Evolutionary conservation across 2,888 invertebrate genomes (phyloP).

Genomic region (Spialia ferax): DNA sequence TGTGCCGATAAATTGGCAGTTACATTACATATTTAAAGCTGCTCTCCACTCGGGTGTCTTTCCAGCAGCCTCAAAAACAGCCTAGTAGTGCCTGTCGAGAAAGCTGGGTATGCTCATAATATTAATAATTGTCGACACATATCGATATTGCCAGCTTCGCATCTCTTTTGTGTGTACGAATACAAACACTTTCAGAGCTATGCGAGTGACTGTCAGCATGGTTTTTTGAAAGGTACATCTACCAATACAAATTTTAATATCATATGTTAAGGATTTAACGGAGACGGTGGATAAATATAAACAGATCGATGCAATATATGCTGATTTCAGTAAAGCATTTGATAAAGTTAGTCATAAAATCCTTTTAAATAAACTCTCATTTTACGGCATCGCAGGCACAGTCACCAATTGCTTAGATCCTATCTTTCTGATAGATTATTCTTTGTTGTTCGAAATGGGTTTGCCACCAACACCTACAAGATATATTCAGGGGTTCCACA

Average conservation of each 20-base stretch:
- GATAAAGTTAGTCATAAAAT: too few species aligned
- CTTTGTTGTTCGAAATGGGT: constrained; percentile 40
- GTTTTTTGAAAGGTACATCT: constrained; percentile 42
- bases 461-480: constrained; percentile 10
- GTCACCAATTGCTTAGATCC: constrained; percentile 36
- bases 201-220: constrained; percentile 39
- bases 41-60: constrained; percentile 40
- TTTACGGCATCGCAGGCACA: constrained; percentile 34
- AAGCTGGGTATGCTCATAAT: constrained; percentile 37
- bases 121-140: constrained; percentile 40
- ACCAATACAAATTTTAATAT: constrained; percentile 39
- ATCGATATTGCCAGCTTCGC: constrained; percentile 37
- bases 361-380: not conserved
- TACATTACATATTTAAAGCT: constrained; percentile 38
- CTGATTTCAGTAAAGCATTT: constrained; percentile 39
- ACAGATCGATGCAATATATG: constrained; percentile 34
- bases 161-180: constrained; percentile 35
- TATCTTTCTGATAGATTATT: constrained; percentile 28
- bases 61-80: constrained; percentile 41
- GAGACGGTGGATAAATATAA: constrained; percentile 27
- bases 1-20: not conserved
- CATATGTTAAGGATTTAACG: not conserved
- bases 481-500: constrained; percentile 17
- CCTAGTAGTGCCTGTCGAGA: constrained; percentile 41
- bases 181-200: constrained; percentile 39